Evolutionary conservation across 2,113 vertebrate species (phyloP).

Genomic region (Scytalopus superciliaris): DNA sequence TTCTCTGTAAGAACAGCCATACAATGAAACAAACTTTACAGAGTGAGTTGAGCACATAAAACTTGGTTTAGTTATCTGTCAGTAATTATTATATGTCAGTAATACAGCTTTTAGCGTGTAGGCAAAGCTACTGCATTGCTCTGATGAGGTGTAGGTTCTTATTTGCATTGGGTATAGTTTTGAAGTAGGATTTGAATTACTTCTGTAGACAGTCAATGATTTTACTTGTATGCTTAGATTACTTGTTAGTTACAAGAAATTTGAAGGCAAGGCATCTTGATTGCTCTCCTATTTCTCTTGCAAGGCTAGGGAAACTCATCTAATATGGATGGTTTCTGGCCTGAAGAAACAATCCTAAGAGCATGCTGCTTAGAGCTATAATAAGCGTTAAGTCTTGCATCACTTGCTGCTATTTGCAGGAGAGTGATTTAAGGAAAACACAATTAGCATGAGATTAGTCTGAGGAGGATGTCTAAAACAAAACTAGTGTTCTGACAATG

Average conservation of each 20-base stretch:
- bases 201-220: not conserved
- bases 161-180: not conserved
- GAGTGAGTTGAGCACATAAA: rapidly evolving
- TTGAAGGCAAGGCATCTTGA: not conserved
- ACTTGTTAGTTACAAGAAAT: not conserved
- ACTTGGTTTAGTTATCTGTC: not conserved
- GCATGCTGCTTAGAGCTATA: not conserved
- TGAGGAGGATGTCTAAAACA: not conserved
- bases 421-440: conserved; percentile 31
- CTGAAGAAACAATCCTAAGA: not conserved
- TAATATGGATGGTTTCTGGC: not conserved
- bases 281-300: not conserved
- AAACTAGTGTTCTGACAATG: not conserved
- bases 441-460: conserved; percentile 30
- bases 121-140: not conserved
- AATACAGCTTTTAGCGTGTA: not conserved
- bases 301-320: not conserved
- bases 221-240: not conserved
- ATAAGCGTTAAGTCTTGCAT: conserved; percentile 12
- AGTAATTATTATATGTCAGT: not conserved
- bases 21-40: not conserved
- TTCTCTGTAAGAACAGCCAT: not conserved
- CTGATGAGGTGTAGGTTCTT: not conserved
- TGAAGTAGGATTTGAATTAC: not conserved
- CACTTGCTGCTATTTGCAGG: conserved; percentile 4